Evolutionary conservation across 2,888 invertebrate genomes (phyloP).

Genomic region (Syrista parreyssii): DNA sequence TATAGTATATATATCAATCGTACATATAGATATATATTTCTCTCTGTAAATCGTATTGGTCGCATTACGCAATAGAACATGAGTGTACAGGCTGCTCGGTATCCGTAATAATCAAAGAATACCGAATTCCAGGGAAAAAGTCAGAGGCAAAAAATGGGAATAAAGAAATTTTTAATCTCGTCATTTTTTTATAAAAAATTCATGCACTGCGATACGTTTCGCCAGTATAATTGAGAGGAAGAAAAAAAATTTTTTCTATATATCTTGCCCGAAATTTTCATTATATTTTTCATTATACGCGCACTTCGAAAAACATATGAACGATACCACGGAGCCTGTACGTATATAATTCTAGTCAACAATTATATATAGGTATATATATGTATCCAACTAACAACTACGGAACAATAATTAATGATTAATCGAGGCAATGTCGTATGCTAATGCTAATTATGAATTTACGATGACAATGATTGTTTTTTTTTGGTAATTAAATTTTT

Average conservation of each 20-base stretch:
- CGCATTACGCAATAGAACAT: neutral
- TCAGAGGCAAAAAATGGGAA: too few species aligned
- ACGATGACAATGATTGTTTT: neutral
- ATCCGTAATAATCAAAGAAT: neutral
- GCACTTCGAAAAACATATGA: neutral
- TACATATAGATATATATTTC: slow-evolving; percentile 11
- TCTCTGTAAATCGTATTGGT: neutral
- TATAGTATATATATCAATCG: neutral
- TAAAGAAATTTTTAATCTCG: too few species aligned
- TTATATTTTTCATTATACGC: too few species aligned
- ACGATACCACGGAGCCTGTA: neutral
- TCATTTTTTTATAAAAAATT: too few species aligned
- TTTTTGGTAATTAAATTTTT: neutral
- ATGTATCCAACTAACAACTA: neutral
- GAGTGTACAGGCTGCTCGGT: neutral
- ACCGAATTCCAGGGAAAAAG: too few species aligned
- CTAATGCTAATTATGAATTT: slow-evolving; percentile 6
- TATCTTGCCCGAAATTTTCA: too few species aligned
- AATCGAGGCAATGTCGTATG: neutral
- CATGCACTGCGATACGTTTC: too few species aligned
- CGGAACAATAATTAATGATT: slow-evolving; percentile 1
- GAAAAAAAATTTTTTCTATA: too few species aligned
- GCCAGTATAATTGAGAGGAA: too few species aligned
- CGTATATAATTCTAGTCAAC: slow-evolving; percentile 4
- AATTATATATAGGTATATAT: slow-evolving; percentile 12